These are phyloP conservation scores for Gobiocypris rarus DNA, from an alignment of 2,113 vertebrate genomes.

Conservation along the genomic window DNA sequence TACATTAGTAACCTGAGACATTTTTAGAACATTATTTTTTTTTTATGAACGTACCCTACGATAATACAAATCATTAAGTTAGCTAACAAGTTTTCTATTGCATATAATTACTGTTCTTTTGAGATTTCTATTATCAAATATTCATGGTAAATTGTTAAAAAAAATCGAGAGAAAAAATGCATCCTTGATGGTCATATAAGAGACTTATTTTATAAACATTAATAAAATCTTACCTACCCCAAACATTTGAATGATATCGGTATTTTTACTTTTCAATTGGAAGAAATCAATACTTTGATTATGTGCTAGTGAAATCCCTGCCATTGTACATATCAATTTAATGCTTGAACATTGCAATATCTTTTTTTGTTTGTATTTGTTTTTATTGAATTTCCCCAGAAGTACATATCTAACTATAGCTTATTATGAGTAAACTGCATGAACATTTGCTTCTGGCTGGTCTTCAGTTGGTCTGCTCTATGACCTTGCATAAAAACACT, in stretches of 20 bases:
- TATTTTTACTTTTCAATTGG: not conserved
- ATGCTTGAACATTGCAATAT: not conserved
- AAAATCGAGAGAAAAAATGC: too few relatives aligned
- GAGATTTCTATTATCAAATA: too few relatives aligned
- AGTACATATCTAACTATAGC: constrained; percentile 3
- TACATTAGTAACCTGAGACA: too few relatives aligned
- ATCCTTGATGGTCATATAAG: not conserved
- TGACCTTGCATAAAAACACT: constrained; percentile 42
- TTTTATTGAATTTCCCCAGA: not conserved
- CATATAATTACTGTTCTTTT: too few relatives aligned
- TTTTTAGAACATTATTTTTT: too few relatives aligned
- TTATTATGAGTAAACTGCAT: constrained; percentile 13
- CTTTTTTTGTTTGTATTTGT: constrained; percentile 5
- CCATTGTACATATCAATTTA: not conserved
- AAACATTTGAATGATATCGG: not conserved
- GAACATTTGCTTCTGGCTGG: constrained; percentile 22
- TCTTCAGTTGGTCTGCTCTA: constrained; percentile 2
- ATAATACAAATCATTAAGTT: too few relatives aligned
- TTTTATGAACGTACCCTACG: too few relatives aligned
- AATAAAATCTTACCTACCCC: not conserved
- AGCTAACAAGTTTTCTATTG: too few relatives aligned
- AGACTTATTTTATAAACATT: not conserved
- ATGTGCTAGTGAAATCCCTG: not conserved
- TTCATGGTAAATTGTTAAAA: too few relatives aligned
- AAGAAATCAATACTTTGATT: not conserved